Base-by-base conservation (phyloP, 2,113 vertebrate genomes). In the human (Homo sapiens) region DNA sequence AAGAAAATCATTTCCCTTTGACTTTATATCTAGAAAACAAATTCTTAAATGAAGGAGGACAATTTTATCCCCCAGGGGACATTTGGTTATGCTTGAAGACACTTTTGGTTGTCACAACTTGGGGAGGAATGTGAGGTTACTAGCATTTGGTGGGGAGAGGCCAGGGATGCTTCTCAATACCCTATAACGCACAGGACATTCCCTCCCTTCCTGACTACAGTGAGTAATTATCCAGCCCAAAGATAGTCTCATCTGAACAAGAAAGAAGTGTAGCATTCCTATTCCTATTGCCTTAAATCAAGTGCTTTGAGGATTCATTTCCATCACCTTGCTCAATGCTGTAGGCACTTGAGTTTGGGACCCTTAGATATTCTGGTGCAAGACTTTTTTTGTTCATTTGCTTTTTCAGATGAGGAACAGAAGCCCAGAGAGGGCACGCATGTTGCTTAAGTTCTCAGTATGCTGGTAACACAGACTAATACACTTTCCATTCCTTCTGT, bases 121-220 rank as follows among this genome's bases (percentile, higher is more conserved):
- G 20, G 9, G 9, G 38, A 32, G 48, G 27, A 8, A 2, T 12
- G 4, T 73, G 16, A 25, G 3, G 43, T 8, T 17, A 2, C 32
- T 23, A 13, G 14, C 5, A 2, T 64, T 52, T 35, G 0, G 0
- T 12, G 14, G 13, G 5, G 0, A 6, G 52, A 73, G 38, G 20
- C 27, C 1, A 0, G 25, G 17, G 61, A 13, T 25, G 18, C 18
- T 11, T 75, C 6, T 38, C 6, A 3, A 6, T 4, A 0, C n/a
- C 16, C 3, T 30, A 0, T 32, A 1, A 11, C 0, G 32, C 20
- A 6, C 27, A 8, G 50, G 70, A 25, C 10, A 10, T 6, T 27
- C 4, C 12, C 2, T 50, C 0, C 17, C 40, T 30, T 2, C 16
- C 40, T 30, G 3, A 10, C n/a, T 48, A 23, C 30, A 4, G 12